A percentile compares a stretch with the other conserved stretches of the same genome.
Evolutionary conservation across 2,113 vertebrate species (phyloP).

Genomic region (Dromiciops gliroides): DNA sequence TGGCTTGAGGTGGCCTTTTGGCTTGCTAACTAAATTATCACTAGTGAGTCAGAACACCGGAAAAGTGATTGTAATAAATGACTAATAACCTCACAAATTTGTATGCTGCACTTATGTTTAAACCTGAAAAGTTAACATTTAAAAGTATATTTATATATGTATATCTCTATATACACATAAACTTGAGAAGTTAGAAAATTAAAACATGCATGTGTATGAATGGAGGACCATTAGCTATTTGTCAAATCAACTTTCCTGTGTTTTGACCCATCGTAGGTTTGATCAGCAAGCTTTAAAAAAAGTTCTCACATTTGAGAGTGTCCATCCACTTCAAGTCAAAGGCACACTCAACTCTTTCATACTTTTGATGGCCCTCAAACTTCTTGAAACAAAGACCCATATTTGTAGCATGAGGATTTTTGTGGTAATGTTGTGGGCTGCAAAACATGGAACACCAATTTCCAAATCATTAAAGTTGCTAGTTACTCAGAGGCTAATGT

Average conservation of each 20-base stretch:
- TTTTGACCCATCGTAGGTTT: background rate
- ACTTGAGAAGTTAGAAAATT: background rate
- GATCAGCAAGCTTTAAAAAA: background rate
- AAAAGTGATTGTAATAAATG: background rate
- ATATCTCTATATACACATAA: no score
- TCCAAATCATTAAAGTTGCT: background rate
- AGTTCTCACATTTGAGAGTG: background rate
- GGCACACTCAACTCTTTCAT: background rate
- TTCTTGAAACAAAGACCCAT: background rate
- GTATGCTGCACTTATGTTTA: background rate
- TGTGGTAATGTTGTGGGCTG: background rate
- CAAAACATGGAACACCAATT: background rate
- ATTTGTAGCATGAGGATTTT: background rate
- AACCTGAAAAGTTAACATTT: background rate
- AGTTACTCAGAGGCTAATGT: background rate
- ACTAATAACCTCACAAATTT: background rate
- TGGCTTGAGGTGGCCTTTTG: background rate
- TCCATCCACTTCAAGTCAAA: background rate
- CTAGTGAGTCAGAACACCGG: background rate
- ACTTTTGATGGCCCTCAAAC: background rate
- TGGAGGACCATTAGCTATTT: background rate
- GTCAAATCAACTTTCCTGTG: background rate
- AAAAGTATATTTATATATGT: background rate
- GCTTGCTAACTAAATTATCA: background rate
- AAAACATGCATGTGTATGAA: no score